A percentile compares a stretch with the other conserved stretches of the same genome.
phyloP scores from a whole-genome alignment of 2,888 invertebrate genomes.

The Pelosia muscerda region DNA sequence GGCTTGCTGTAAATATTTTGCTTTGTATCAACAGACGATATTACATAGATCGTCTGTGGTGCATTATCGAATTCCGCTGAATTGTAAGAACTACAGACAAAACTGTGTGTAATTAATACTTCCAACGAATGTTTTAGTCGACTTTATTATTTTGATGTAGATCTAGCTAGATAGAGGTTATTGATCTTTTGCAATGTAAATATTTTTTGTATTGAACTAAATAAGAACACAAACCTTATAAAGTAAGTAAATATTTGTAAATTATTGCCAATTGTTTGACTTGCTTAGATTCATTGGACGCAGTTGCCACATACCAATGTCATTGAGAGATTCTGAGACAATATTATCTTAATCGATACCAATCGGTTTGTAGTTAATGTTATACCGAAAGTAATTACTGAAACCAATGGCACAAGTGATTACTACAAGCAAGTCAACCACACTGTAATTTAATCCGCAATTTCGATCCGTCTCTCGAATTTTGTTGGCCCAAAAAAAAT shows the following conservation, averaged over 20 bases:
- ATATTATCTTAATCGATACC: not conserved
- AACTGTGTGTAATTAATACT: not conserved
- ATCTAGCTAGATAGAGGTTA: not conserved
- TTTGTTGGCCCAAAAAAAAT: conserved; percentile 23
- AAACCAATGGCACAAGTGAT: conserved; percentile 10
- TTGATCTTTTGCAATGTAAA: not conserved
- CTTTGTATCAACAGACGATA: not conserved
- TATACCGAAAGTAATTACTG: conserved; percentile 3
- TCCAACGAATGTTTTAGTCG: not conserved
- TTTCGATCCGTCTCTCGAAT: conserved; percentile 18
- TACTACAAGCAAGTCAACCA: conserved; percentile 11
- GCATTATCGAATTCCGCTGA: not conserved
- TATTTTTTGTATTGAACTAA: not conserved
- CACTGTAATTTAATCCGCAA: conserved; percentile 18
- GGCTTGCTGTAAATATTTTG: not conserved
- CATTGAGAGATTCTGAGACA: not conserved
- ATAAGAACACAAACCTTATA: not conserved
- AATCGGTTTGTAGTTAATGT: not conserved
- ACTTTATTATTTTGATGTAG: not conserved
- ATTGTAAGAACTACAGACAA: not conserved
- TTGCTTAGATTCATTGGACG: not conserved
- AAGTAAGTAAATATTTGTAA: not conserved
- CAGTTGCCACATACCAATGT: conserved; percentile 1
- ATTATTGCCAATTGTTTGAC: not conserved
- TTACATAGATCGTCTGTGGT: not conserved